Evolutionary conservation across 2,797 vertebrate species (phyloP), one percentile per base, ranked within the genome.

Genomic region (Perodicticus potto): DNA sequence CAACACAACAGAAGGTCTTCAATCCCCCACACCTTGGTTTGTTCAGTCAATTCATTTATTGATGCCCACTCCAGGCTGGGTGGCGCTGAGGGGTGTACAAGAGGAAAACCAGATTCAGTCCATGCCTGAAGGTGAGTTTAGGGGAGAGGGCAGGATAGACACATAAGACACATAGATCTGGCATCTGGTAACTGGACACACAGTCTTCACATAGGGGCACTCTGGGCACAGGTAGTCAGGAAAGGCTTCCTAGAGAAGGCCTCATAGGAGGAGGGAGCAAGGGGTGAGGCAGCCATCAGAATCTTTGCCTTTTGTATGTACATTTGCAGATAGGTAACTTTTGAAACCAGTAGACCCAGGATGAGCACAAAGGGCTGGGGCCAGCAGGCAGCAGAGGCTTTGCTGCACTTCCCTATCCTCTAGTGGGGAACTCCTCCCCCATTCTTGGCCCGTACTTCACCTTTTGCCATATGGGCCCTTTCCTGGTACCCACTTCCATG

Each of bases 41-140:
- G 45, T 93, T 96, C 72, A 82, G 27, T 87, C 86, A 91, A 67
- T 7, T n/a, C 19, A 22, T 1, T 97, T 97, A 97, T 97, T 97
- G 95, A 93, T 86, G 53, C 76, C 83, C 55, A 95, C 81, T 96
- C 96, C 80, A 77, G 91, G 74, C 49, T 89, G 82, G 86, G 83
- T 85, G 83, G 63, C 65, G 95, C 86, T 14, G 12, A 95, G 69
- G 92, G 86, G 29, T 93, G 78, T 77, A 96, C 78, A 97, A 90
- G 86, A 96, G 65, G 65, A 93, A 65, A 96, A 94, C 53, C 92
- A 93, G 83, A 93, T 91, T 96, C 92, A 95, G 82, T 96, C 45
- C 94, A 93, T 86, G 90, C 93, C 96, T 96, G 89, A 94, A 96
- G 70, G 76, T 91, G 61, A 88, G 82, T 92, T 91, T 94, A 40